Evolutionary conservation across 2,797 vertebrate genomes (phyloP), one percentile per base, ranked within the genome.

Genomic region (Amniataba percoides): DNA sequence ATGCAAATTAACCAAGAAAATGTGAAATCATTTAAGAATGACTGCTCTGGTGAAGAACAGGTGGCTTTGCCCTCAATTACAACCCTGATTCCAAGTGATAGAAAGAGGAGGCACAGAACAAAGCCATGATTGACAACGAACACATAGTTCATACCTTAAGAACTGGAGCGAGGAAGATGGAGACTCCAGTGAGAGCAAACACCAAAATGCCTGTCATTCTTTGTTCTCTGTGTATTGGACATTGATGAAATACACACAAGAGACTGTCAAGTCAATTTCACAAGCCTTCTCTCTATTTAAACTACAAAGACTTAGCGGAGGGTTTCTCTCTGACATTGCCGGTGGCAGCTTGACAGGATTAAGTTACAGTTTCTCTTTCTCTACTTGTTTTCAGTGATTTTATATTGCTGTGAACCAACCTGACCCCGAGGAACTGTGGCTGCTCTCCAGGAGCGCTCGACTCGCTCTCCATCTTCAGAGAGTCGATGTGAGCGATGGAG

Each of bases 401-500:
- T 27, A 21, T 7, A 7, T 19, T 2, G 7, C 18, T 13, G 21
- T 40, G 39, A 16, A 77, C 93, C 53, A 21, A 99, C 98, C 98
- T 96, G 88, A 99, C 98, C 0, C 98, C 98, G 13, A 99, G 95
- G 89, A 99, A 99, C 89, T 99, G 97, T 0, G 98, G 97, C 91
- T 98, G 97, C 80, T 99, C 98, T 36, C 98, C 98, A 0, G 98
- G 98, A 6, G 98, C 98, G 0, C 97, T 98, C 77, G 97, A 98
- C 92, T 97, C 98, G 0, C 97, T 99, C 94, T 99, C 98, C 98
- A 99, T 99, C 92, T 96, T 99, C 77, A 99, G 92, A 45, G 97
- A 98, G 92, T 99, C 97, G 0, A 99, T 98, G 96, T 99, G 98
- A 70, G 98, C 97, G 4, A 99, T 99, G 89, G 98, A 99, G 92